Conservation (phyloP, 2,797 vertebrate species). For the Buceros bicornis region DNA sequence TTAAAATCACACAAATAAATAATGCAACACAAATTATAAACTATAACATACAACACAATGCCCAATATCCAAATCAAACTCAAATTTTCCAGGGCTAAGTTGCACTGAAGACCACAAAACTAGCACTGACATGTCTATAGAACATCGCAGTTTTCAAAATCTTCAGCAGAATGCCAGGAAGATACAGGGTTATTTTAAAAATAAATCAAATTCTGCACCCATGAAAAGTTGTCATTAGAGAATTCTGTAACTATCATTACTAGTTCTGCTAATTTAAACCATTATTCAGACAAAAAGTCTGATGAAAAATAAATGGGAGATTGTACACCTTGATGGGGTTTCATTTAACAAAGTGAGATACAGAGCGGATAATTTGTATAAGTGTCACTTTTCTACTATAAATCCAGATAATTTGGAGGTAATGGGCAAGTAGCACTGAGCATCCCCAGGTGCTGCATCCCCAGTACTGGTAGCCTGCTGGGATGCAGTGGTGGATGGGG, state of each 20-base stretch:
- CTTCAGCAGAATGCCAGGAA: neutral
- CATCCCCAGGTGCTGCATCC: neutral
- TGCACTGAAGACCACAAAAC: neutral
- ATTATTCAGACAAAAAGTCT: neutral
- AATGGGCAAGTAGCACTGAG: neutral
- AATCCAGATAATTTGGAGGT: neutral
- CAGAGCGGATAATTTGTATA: neutral
- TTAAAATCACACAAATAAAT: neutral
- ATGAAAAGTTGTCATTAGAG: neutral
- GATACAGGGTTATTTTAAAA: neutral
- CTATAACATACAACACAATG: neutral
- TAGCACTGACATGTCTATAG: neutral
- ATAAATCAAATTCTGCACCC: neutral
- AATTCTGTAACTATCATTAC: neutral
- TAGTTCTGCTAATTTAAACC: neutral
- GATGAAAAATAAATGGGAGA: neutral
- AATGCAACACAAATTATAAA: neutral
- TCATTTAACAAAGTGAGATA: neutral
- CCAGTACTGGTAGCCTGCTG: neutral
- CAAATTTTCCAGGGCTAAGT: neutral
- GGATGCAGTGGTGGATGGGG: neutral
- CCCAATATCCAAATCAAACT: neutral
- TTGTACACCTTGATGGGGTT: neutral
- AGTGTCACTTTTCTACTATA: neutral
- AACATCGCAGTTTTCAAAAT: neutral